These are phyloP conservation scores for Galerucella calmariensis DNA, from an alignment of 2,888 invertebrate genomes.

Conservation along the genomic window DNA sequence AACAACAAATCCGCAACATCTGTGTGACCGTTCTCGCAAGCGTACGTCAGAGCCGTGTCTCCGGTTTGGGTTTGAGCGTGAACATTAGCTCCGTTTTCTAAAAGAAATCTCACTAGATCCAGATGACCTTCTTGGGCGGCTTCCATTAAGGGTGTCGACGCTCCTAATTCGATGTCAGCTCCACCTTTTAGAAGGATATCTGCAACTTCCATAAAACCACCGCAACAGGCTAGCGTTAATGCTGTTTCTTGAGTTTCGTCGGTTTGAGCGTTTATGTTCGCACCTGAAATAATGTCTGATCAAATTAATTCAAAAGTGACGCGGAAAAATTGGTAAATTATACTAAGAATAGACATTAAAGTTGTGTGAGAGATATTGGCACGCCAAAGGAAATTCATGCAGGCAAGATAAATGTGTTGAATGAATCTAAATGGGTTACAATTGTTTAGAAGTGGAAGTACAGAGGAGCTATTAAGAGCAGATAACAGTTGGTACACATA, in stretches of 20 bases:
- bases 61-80: conserved; percentile 91
- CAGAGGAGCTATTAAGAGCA: too few relatives aligned
- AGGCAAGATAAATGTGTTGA: too few relatives aligned
- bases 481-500: too few relatives aligned
- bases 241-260: conserved; percentile 99
- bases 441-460: too few relatives aligned
- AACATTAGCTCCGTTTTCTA: conserved; percentile 88
- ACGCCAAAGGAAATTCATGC: too few relatives aligned
- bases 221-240: conserved; percentile 92
- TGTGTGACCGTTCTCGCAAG: conserved; percentile 98
- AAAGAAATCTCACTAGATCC: conserved; percentile 69
- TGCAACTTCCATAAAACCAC: conserved; percentile 94
- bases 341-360: neutral
- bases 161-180: conserved; percentile 93
- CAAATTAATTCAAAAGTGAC: conserved; percentile 3
- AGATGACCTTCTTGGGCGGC: conserved; percentile 96
- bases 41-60: conserved; percentile 83
- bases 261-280: conserved; percentile 97
- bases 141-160: conserved; percentile 98
- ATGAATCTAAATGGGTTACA: too few relatives aligned
- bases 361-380: neutral
- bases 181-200: conserved; percentile 95
- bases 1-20: conserved; percentile 94
- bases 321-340: neutral
- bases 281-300: conserved; percentile 61